A percentile compares a stretch with the other conserved stretches of the same genome.
Conservation (phyloP, 2,797 vertebrate genomes). For the Bovichtus variegatus region DNA sequence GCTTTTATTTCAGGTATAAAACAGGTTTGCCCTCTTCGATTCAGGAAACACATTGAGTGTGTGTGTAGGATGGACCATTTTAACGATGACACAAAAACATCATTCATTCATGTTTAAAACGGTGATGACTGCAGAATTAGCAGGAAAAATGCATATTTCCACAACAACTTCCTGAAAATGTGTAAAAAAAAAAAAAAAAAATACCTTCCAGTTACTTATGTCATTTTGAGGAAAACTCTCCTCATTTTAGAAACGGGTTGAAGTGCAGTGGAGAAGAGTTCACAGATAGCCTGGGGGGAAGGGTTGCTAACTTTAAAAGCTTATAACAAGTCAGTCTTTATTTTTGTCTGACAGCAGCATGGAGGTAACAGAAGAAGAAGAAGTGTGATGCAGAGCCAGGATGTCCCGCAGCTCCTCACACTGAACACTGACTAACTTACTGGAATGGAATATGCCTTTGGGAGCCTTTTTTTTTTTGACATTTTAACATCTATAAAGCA, state of each 20-base stretch:
- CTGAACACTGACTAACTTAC: background rate
- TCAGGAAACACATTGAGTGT: no score
- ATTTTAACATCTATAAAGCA: slow-evolving; percentile 40
- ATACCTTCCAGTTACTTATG: no score
- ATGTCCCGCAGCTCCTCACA: slow-evolving; percentile 1
- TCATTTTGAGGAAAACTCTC: background rate
- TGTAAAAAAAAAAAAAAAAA: background rate
- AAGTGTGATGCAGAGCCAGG: background rate
- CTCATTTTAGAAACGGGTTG: background rate
- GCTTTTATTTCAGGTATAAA: no score
- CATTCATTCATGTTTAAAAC: background rate
- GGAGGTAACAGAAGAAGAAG: no score
- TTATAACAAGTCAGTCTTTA: background rate
- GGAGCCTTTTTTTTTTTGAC: slow-evolving; percentile 36
- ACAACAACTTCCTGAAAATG: background rate
- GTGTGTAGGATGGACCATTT: no score
- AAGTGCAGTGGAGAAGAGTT: background rate
- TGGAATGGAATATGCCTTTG: background rate
- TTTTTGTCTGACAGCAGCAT: background rate
- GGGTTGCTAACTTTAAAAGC: background rate
- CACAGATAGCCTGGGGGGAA: background rate
- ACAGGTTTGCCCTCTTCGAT: no score
- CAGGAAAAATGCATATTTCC: background rate
- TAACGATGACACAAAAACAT: background rate
- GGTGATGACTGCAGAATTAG: background rate